Percentiles rank a stretch among this genome's conserved stretches.
These are phyloP conservation scores for Mallotus villosus DNA, from an alignment of 2,797 vertebrate species.

Conservation along the genomic window DNA sequence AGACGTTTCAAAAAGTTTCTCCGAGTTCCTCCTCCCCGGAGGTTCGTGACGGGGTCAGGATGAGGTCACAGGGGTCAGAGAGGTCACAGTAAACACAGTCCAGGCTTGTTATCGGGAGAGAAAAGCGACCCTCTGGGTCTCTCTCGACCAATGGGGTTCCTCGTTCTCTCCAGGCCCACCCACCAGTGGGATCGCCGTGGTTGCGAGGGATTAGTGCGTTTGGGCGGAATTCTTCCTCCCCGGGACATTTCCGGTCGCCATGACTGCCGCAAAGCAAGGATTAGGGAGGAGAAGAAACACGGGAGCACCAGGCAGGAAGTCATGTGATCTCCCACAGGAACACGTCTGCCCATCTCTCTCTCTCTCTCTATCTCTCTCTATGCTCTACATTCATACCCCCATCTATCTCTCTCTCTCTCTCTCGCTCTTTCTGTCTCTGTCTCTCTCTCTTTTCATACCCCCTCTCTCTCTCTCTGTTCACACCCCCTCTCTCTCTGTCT, in stretches of 20 bases:
- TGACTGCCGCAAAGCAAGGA: constrained; percentile 21
- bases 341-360: constrained; percentile 43
- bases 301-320: constrained; percentile 66
- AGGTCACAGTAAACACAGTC: constrained; percentile 7
- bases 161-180: background rate
- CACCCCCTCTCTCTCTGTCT: too few relatives aligned
- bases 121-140: constrained; percentile 6
- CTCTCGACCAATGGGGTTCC: background rate
- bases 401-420: constrained; percentile 30
- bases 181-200: constrained; percentile 38
- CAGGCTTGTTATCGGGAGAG: constrained; percentile 17
- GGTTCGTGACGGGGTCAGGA: constrained; percentile 11
- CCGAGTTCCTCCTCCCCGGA: too few relatives aligned
- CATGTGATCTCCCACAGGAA: constrained; percentile 71
- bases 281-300: constrained; percentile 23
- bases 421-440: too few relatives aligned
- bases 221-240: background rate
- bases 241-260: constrained; percentile 15
- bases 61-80: constrained; percentile 37
- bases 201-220: background rate
- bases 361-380: too few relatives aligned
- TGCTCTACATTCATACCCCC: too few relatives aligned
- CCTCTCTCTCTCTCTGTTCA: too few relatives aligned
- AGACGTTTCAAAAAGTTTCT: background rate
- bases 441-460: too few relatives aligned